Percentiles rank a stretch among this genome's conserved stretches.
These are phyloP conservation scores for Pseudopodoces humilis DNA, from an alignment of 2,113 vertebrate species.

Conservation along the genomic window DNA sequence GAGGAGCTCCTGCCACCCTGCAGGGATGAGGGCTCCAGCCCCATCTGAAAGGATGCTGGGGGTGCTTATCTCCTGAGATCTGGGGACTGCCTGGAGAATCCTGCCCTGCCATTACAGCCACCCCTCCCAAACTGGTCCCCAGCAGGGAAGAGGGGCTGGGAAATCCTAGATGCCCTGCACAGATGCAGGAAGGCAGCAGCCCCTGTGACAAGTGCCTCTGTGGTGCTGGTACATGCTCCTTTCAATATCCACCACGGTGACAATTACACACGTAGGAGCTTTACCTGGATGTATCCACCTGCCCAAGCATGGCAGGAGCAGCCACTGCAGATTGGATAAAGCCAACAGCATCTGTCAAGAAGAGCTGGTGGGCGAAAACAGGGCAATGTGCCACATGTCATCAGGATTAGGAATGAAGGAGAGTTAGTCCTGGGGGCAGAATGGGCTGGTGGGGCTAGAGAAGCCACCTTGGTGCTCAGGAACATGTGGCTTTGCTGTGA, in stretches of 20 bases:
- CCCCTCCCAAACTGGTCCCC: neutral
- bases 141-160: neutral
- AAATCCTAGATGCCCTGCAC: neutral
- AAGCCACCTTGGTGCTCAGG: neutral
- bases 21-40: neutral
- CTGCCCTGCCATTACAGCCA: neutral
- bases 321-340: neutral
- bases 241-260: neutral
- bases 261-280: neutral
- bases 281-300: neutral
- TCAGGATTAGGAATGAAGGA: neutral
- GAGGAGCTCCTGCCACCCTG: neutral
- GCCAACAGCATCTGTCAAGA: neutral
- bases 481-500: neutral
- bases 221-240: accelerated
- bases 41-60: neutral
- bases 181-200: neutral
- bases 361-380: neutral
- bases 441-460: neutral
- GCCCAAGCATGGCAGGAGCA: neutral
- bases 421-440: neutral
- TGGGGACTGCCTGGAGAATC: neutral
- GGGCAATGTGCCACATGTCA: accelerated
- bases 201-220: accelerated
- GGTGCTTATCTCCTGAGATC: neutral